A percentile compares a stretch with the other conserved stretches of the same genome.
phyloP scores from a whole-genome alignment of 2,888 invertebrate genomes.

The Trissolcus brochymenae region DNA sequence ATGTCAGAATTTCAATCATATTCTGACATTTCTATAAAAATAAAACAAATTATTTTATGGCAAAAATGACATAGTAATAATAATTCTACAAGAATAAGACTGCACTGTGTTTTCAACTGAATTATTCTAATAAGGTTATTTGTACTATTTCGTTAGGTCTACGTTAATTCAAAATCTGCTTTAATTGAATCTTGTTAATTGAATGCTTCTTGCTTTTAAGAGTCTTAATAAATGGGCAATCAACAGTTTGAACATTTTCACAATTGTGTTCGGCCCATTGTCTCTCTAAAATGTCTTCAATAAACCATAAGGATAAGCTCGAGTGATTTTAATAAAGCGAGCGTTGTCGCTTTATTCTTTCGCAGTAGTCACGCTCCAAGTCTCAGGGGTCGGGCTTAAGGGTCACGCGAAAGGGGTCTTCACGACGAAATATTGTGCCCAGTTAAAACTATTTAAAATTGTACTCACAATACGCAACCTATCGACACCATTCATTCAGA shows the following conservation, averaged over 20 bases:
- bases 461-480: slow-evolving; percentile 1
- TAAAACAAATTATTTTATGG: no score
- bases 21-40: no score
- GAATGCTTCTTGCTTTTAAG: neutral
- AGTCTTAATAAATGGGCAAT: neutral
- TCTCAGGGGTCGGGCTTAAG: slow-evolving; percentile 48
- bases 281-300: slow-evolving; percentile 18
- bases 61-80: no score
- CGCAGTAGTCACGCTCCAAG: slow-evolving; percentile 46
- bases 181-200: neutral
- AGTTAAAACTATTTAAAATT: slow-evolving; percentile 48
- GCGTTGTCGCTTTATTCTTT: slow-evolving; percentile 37
- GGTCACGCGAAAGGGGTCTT: slow-evolving; percentile 46
- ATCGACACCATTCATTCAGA: no score
- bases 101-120: no score
- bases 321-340: slow-evolving; percentile 52
- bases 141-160: no score
- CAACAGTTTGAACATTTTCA: neutral
- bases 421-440: slow-evolving; percentile 41
- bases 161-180: neutral
- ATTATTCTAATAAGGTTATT: no score
- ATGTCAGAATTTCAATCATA: no score
- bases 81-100: no score
- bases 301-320: slow-evolving; percentile 28
- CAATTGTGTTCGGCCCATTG: slow-evolving; percentile 8